Percentiles rank a stretch among this genome's conserved stretches.
phyloP scores from a whole-genome alignment of 2,888 invertebrate species.

The Acheta domesticus region DNA sequence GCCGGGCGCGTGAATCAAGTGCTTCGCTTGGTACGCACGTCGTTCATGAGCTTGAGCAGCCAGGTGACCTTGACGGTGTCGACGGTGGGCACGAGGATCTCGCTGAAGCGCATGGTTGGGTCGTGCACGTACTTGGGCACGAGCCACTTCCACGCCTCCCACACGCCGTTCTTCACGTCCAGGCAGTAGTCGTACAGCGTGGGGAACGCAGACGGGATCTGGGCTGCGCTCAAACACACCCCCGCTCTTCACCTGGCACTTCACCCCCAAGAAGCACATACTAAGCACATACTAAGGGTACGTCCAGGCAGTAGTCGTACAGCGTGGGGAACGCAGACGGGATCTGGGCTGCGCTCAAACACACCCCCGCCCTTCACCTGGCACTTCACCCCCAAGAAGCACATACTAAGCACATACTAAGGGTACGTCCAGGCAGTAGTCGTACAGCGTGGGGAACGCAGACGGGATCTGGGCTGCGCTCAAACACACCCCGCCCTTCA shows the following conservation, averaged over 20 bases:
- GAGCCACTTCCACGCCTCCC: constrained; percentile 83
- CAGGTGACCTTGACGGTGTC: constrained; percentile 81
- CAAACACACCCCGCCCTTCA: no score
- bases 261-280: no score
- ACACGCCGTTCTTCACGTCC: constrained; percentile 61
- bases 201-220: constrained; percentile 67
- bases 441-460: constrained; percentile 68
- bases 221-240: constrained; percentile 51
- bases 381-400: no score
- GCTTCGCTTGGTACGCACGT: constrained; percentile 53
- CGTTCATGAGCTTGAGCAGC: constrained; percentile 72
- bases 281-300: no score
- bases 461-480: constrained; percentile 72
- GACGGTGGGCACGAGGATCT: constrained; percentile 85
- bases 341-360: constrained; percentile 57
- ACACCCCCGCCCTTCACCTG: no score
- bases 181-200: constrained; percentile 81
- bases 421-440: constrained; percentile 77
- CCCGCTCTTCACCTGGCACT: no score
- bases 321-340: constrained; percentile 68
- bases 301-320: constrained; percentile 79
- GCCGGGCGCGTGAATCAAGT: no score
- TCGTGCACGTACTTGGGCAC: constrained; percentile 76
- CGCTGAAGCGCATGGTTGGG: constrained; percentile 64
- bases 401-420: no score